These are phyloP conservation scores for Caenorhabditis wallacei DNA, from an alignment of 2,888 invertebrate species.

Conservation along the genomic window DNA sequence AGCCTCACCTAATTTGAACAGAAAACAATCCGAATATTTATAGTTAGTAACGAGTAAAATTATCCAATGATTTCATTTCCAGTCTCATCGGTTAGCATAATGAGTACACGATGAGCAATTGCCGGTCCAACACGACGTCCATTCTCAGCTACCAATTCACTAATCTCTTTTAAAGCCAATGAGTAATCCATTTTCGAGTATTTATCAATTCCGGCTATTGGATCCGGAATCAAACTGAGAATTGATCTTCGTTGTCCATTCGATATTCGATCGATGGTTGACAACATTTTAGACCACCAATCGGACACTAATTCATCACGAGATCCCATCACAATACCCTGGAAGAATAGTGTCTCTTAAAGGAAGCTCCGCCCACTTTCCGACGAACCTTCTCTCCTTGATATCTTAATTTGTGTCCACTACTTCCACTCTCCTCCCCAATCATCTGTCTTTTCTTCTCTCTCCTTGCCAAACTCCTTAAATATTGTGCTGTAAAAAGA, in stretches of 20 bases:
- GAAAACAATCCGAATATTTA: too few species aligned
- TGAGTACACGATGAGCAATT: constrained; percentile 67
- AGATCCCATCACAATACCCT: constrained; percentile 56
- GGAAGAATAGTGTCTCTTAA: not conserved
- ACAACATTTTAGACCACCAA: constrained; percentile 73
- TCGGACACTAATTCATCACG: constrained; percentile 60
- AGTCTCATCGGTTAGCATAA: constrained; percentile 68
- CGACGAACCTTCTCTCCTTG: constrained; percentile 51
- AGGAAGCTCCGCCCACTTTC: too few species aligned
- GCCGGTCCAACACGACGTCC: constrained; percentile 65
- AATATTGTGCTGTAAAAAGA: constrained; percentile 57
- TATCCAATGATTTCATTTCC: constrained; percentile 66
- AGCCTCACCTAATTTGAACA: too few species aligned
- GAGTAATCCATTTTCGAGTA: constrained; percentile 65
- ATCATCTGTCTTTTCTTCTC: constrained; percentile 45
- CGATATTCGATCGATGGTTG: constrained; percentile 59
- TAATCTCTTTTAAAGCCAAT: constrained; percentile 59
- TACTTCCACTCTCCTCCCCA: not conserved
- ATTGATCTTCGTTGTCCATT: constrained; percentile 67
- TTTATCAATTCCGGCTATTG: constrained; percentile 57
- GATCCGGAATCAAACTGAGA: constrained; percentile 63
- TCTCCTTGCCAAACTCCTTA: constrained; percentile 57
- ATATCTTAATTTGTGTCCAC: constrained; percentile 49
- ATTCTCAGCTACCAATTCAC: constrained; percentile 64
- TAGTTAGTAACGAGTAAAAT: not conserved